Base-by-base conservation (phyloP, 2,113 vertebrate genomes). In the Empidonax alnorum region DNA sequence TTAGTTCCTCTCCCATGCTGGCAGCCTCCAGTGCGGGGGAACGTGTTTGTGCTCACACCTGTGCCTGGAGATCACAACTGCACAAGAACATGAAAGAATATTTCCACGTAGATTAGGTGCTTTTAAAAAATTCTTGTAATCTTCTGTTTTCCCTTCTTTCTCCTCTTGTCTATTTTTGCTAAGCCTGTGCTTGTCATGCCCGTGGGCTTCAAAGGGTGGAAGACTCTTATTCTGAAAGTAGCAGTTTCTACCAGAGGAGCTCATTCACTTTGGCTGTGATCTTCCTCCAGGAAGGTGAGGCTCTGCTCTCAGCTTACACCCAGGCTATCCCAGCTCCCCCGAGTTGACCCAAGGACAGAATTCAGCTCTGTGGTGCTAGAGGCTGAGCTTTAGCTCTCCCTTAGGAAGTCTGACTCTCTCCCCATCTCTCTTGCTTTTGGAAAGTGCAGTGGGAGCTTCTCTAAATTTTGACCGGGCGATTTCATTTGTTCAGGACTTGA, bases 401-500 rank as follows among this genome's bases (percentile, higher is more conserved):
- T 79, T 37, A 56, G 59, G 47, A 78, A 62, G 46, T 44, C 66
- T 63, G 75, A 52, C 75, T 90, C 53, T 35, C 83, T 77, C 25
- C 8, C 62, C 50, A 41, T 56, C 14, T 42, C 20, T 92, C 49
- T 55, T 84, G 56, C 66, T 87, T 81, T 81, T 82, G 71, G 37
- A 81, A 72, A n/a, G 14, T 46, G 68, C 65, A 66, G 56, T 22
- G 41, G 9, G 8, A 90, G 42, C 89, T 78, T 93, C 84, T 87
- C 84, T 87, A 77, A 72, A 85, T 95, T 92, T 93, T 91, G 79
- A 95, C 88, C 65, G 20, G 65, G 77, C 5, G 2, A 89, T 92
- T 97, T 93, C 55, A 83, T 97, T 97, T 97, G 96, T 82, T 95
- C 81, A 37, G 52, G 80, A 65, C 92, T 96, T 89, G 90, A 97